Evolutionary conservation across 2,888 invertebrate species (phyloP).

Genomic region (Diaperis boleti): DNA sequence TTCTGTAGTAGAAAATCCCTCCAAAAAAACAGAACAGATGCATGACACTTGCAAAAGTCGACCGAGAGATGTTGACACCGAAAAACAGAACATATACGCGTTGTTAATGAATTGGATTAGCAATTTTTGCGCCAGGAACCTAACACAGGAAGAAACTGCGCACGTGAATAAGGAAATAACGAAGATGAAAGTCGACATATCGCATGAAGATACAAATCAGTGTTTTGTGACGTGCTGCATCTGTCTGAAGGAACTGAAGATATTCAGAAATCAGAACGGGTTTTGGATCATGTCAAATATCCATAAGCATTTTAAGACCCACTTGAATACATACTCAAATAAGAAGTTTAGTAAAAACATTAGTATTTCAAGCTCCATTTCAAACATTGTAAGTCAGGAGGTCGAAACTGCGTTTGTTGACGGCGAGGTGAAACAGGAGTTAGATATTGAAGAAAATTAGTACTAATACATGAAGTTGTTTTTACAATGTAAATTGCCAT

Average conservation of each 20-base stretch:
- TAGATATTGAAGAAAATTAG: slow-evolving; percentile 1
- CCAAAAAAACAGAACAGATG: neutral
- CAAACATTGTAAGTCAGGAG: slow-evolving; percentile 1
- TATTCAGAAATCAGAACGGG: slow-evolving; percentile 22
- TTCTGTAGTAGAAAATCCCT: neutral
- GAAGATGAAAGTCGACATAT: slow-evolving; percentile 15
- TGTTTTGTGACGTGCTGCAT: slow-evolving; percentile 28
- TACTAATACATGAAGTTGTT: neutral
- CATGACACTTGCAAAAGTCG: neutral
- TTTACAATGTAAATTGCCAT: neutral
- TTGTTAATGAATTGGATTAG: slow-evolving; percentile 13
- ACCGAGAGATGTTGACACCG: slow-evolving; percentile 7
- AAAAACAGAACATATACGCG: slow-evolving; percentile 18
- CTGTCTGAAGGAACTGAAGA: slow-evolving; percentile 19
- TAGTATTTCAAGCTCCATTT: slow-evolving; percentile 15
- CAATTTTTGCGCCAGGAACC: slow-evolving; percentile 17
- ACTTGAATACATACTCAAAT: slow-evolving; percentile 11
- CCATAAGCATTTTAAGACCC: slow-evolving; percentile 31
- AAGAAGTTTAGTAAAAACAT: slow-evolving; percentile 25
- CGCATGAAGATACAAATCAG: slow-evolving; percentile 10
- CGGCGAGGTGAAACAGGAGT: slow-evolving; percentile 3
- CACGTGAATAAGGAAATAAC: slow-evolving; percentile 15
- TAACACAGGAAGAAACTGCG: slow-evolving; percentile 9
- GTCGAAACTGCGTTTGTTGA: neutral
- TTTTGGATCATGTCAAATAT: slow-evolving; percentile 32